Base-by-base conservation (phyloP, 2,113 vertebrate genomes). In the Lepus europaeus region DNA sequence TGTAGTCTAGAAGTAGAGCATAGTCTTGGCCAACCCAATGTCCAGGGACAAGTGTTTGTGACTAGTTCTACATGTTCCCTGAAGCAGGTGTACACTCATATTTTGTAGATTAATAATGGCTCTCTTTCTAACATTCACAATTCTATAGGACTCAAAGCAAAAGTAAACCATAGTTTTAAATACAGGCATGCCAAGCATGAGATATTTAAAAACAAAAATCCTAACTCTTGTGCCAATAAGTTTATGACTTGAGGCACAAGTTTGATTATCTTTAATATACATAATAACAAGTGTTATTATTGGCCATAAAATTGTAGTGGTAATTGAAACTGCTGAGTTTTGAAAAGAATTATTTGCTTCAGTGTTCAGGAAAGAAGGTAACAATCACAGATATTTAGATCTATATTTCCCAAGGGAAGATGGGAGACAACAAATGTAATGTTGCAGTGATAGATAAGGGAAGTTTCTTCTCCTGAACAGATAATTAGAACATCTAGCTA, bases 241-340 rank as follows among this genome's bases (percentile, higher is more conserved):
- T 79, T 96, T 92, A 96, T 76, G 31, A 74, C 51, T 89, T 89
- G 20, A 77, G n/a, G 29, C 53, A 87, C 63, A 70, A 68, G 8
- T 95, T 85, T 93, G 79, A 80, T 91, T 91, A 76, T 93, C 29
- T 8, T 96, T 93, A 95, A 90, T 81, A 64, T 51, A 85, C 39
- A 84, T 77, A 92, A 89, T 88, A 88, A 45, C 33, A 87, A 59
- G 9, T 87, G 66, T 63, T 90, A 69, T 72, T 73, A 94, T 83
- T 86, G 29, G 14, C 59, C 64, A 68, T 79, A 88, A 90, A 92
- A 79, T 85, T 96, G 39, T 53, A 92, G 14, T 61, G 51, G n/a
- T 74, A 33, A 70, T 83, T 70, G 31, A 82, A 95, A 66, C 49
- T 96, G 64, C 56, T 94, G 27, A 90, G 33, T 70, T 96, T 93